Conservation (phyloP, 2,888 invertebrate species). For the Noctua fimbriata region DNA sequence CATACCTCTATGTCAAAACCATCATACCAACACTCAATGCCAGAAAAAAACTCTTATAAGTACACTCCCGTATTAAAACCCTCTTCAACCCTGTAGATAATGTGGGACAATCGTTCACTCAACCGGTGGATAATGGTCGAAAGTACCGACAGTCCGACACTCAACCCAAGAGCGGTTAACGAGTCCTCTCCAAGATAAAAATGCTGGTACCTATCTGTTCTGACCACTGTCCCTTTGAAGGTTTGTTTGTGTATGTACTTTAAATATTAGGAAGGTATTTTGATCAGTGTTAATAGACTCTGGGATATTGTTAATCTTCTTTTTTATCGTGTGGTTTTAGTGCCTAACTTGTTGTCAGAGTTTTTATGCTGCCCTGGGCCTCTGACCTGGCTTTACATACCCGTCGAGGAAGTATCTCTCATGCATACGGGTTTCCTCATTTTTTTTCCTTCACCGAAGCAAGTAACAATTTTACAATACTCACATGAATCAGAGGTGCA, state of each 20-base stretch:
- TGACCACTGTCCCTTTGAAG: conserved; percentile 10
- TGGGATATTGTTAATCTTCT: background rate
- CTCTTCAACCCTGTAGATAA: conserved; percentile 36
- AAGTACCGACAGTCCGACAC: conserved; percentile 25
- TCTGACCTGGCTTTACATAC: too few relatives aligned
- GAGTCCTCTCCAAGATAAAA: conserved; percentile 43
- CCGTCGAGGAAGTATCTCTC: too few relatives aligned
- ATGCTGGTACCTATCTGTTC: conserved; percentile 14
- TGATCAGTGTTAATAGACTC: background rate
- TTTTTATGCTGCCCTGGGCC: too few relatives aligned
- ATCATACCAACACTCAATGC: background rate
- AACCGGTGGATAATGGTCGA: conserved; percentile 13
- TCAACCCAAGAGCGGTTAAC: conserved; percentile 22
- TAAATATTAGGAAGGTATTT: background rate
- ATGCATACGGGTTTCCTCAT: too few relatives aligned
- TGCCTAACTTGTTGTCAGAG: too few relatives aligned
- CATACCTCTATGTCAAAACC: background rate
- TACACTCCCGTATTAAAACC: conserved; percentile 18
- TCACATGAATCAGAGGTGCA: too few relatives aligned
- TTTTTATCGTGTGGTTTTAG: too few relatives aligned
- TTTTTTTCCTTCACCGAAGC: too few relatives aligned
- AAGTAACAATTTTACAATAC: too few relatives aligned
- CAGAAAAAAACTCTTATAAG: background rate
- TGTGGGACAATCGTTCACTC: conserved; percentile 42
- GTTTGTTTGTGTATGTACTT: background rate